Evolutionary conservation across 2,888 invertebrate species (phyloP), one percentile per base, ranked within the genome.

Genomic region (Cyclophora albipunctata): DNA sequence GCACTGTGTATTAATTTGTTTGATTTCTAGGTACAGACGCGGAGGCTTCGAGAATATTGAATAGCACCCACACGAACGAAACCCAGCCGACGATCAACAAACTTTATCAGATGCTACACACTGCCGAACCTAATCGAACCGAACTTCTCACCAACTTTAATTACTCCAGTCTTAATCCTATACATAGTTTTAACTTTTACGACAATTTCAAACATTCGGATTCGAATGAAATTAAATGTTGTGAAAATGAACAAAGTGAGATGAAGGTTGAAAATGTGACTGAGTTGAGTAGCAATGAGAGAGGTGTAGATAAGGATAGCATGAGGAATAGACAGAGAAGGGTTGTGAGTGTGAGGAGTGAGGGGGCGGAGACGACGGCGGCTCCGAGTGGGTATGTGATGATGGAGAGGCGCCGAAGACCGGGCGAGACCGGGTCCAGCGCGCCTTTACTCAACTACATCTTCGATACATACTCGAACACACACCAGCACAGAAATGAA

Each of bases 371-470:
- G 0, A 72, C 74, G 4, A 55, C 71, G 20, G 55, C 70, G 2
- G 54, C 66, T 5, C 52, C 69, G 20, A 58, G 72, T 0, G 78
- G 69, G 46, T 70, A 77, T 2, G 45, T 72, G 33, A 59, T 61
- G 20, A 57, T 73, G 59, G 85, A 84, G 50, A 76, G 79, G 50
- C 72, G 75, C 59, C 66, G 78, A 33, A 87, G 82, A 54, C 77
- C 80, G 5, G 84, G 85, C 0, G 88, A 87, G 51, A 74, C 82
- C 0, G 87, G 87, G 0, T 86, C 88, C 0, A 86, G 82, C 58
- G 81, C 88, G 0, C 87, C 87, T 0, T 60, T 88, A 7, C 73
- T 88, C 34, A 88, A 88, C 63, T 87, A 87, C 57, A 88, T 88
- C 64, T 88, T 87, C 56, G 88, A 88, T 62, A 79, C 87, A 3